Evolutionary conservation across 2,113 vertebrate species (phyloP).

Genomic region (Chionodraco myersi): DNA sequence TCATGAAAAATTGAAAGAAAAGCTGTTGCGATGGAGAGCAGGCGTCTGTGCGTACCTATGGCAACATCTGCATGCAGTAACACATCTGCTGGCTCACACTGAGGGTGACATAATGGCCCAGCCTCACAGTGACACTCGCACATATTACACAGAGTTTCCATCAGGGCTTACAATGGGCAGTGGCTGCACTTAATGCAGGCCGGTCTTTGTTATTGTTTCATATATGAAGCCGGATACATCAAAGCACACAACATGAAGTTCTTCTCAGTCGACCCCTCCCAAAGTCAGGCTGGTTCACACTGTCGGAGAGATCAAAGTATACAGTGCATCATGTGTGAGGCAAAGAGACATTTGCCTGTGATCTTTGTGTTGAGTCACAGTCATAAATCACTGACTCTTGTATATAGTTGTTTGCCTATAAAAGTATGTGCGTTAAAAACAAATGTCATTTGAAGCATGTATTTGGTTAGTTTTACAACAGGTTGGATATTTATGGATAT

Average conservation of each 20-base stretch:
- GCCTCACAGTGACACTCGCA: slow-evolving; percentile 28
- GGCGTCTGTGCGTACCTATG: slow-evolving; percentile 51
- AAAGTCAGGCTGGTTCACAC: slow-evolving; percentile 24
- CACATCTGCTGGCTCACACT: slow-evolving; percentile 23
- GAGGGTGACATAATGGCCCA: slow-evolving; percentile 25
- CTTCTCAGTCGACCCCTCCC: slow-evolving; percentile 21
- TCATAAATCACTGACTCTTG: not conserved
- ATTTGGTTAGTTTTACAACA: not conserved
- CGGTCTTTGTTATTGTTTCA: slow-evolving; percentile 46
- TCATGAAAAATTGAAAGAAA: slow-evolving; percentile 72
- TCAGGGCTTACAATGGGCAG: slow-evolving; percentile 47
- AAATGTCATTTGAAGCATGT: not conserved
- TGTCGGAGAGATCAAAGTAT: slow-evolving; percentile 32
- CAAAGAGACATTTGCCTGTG: not conserved
- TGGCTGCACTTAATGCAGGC: slow-evolving; percentile 32
- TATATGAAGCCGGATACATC: slow-evolving; percentile 44
- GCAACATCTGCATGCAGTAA: slow-evolving; percentile 59
- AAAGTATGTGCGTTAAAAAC: not conserved
- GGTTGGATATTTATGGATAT: not conserved
- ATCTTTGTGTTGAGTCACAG: not conserved
- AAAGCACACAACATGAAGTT: slow-evolving; percentile 44
- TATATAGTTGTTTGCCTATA: not conserved
- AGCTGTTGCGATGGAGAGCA: slow-evolving; percentile 32
- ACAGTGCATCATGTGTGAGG: slow-evolving; percentile 15
- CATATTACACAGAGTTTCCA: slow-evolving; percentile 48